Evolutionary conservation across 1,140 invertebrate genomes (phyloP).

Genomic region (Trichomalopsis sarcophagae): DNA sequence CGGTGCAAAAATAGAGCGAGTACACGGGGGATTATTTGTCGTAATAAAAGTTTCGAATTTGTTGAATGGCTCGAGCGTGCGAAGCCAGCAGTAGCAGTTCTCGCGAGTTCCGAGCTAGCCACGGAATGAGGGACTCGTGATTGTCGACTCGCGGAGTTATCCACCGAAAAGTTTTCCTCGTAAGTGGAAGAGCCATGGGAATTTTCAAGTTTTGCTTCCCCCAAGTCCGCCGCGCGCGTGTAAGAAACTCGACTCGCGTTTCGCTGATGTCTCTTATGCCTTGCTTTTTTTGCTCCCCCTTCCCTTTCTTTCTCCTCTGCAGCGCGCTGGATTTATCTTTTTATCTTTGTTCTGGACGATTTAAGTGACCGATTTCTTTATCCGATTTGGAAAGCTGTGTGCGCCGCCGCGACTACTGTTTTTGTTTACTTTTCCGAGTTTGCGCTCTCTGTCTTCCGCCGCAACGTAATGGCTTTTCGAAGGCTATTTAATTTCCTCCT

Average conservation of each 20-base stretch:
- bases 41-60: slow-evolving; percentile 54
- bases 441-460: not conserved
- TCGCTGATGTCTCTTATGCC: slow-evolving; percentile 12
- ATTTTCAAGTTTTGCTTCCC: slow-evolving; percentile 7
- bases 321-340: not conserved
- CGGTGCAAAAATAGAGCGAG: slow-evolving; percentile 2
- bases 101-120: not conserved
- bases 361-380: slow-evolving; percentile 6
- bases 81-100: slow-evolving; percentile 1
- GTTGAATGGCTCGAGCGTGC: slow-evolving; percentile 46
- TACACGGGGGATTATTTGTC: slow-evolving; percentile 32
- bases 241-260: slow-evolving; percentile 15
- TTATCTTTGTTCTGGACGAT: not conserved
- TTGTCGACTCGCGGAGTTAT: slow-evolving; percentile 54
- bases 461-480: no score
- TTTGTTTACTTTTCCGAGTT: not conserved
- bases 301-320: not conserved
- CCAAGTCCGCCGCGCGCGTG: not conserved
- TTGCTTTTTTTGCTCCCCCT: not conserved
- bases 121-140: slow-evolving; percentile 58
- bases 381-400: not conserved
- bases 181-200: slow-evolving; percentile 46
- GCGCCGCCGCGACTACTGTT: not conserved
- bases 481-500: not conserved
- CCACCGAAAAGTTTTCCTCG: slow-evolving; percentile 53